Evolutionary conservation across 92 coral and sea anemone species (phyloP), one percentile per base, ranked within the genome.

Genomic region (Siderastrea radians): DNA sequence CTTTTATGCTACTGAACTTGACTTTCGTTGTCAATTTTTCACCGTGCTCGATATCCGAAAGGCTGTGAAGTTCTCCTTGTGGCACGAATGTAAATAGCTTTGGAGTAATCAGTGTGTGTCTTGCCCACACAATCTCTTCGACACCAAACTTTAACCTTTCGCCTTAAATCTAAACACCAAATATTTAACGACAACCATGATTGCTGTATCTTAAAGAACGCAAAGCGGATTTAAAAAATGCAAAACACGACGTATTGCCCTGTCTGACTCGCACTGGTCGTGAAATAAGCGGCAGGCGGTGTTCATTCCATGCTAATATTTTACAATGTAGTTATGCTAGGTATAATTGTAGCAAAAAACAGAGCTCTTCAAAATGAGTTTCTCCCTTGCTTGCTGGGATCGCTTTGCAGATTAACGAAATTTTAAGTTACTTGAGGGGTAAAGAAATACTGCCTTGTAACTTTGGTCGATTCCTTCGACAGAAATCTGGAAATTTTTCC

Each of bases 1-100:
- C 2, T 57, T 11, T 49, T 14, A 26, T 79, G 72, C 16, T 79
- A 54, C 38, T 26, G 38, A 26, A 26, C 38, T 26, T 26, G 38
- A 26, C 38, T 26, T 26, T 26, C 38, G 38, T 26, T 26, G 38
- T 26, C 38, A 26, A 26, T 7, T 49, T 62, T 65, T 79, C 49
- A 50, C 44, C 3, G 79, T 49, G 73, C 5, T 67, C 47, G 49
- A 38, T 1, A 11, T 49, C 49, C 11, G 59, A 49, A 49, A 45
- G 72, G 19, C 7, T 2, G 67, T 59, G 44, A 47, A 60, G 16
- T 62, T 48, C 52, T 47, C 66, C 62, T 62, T 49, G 58, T 78
- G 46, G 13, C 55, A 17, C 16, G 82, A 78, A 61, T 48, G 82
- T 78, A 26, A 78, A 78, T 63, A 78, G 50, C 47, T 47, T 65